phyloP scores from a whole-genome alignment of 1,140 invertebrate species.

The Eupeodes corollae region DNA sequence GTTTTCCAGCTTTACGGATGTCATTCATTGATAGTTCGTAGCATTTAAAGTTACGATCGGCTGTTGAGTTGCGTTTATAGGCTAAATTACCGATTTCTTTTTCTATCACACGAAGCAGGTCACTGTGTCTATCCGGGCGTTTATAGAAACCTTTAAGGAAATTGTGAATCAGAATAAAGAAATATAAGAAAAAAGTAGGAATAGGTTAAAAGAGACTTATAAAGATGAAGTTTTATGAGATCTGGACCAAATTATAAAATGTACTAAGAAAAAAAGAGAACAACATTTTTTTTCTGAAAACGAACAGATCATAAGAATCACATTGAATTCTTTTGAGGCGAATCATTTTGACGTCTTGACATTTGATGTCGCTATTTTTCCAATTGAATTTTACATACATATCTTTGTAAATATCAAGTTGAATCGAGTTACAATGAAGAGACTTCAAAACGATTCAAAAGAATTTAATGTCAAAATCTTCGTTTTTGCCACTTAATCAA shows the following conservation, averaged over 20 bases:
- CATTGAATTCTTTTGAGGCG: too few relatives aligned
- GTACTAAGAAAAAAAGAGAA: too few relatives aligned
- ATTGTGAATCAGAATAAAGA: not conserved
- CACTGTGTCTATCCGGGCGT: slow-evolving; percentile 24
- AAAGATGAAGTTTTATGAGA: not conserved
- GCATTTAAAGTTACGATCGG: slow-evolving; percentile 11
- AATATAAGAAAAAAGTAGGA: not conserved
- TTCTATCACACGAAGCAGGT: slow-evolving; percentile 15
- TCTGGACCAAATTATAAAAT: not conserved
- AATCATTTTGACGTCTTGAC: too few relatives aligned
- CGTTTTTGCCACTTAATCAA: too few relatives aligned
- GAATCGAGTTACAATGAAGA: too few relatives aligned
- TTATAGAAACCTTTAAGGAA: slow-evolving; percentile 23
- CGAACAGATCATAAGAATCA: too few relatives aligned
- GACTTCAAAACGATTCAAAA: too few relatives aligned
- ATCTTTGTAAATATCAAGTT: too few relatives aligned
- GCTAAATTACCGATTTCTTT: slow-evolving; percentile 22
- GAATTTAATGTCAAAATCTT: too few relatives aligned
- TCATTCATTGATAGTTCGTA: slow-evolving; percentile 19
- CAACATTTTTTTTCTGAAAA: too few relatives aligned
- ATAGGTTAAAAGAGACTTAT: not conserved
- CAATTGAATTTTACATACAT: too few relatives aligned
- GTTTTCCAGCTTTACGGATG: slow-evolving; percentile 6
- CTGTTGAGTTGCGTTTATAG: slow-evolving; percentile 12
- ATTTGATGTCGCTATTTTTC: too few relatives aligned